Percentiles rank a stretch among this genome's conserved stretches.
phyloP scores from a whole-genome alignment of 2,113 vertebrate species.

The Tetrax tetrax region DNA sequence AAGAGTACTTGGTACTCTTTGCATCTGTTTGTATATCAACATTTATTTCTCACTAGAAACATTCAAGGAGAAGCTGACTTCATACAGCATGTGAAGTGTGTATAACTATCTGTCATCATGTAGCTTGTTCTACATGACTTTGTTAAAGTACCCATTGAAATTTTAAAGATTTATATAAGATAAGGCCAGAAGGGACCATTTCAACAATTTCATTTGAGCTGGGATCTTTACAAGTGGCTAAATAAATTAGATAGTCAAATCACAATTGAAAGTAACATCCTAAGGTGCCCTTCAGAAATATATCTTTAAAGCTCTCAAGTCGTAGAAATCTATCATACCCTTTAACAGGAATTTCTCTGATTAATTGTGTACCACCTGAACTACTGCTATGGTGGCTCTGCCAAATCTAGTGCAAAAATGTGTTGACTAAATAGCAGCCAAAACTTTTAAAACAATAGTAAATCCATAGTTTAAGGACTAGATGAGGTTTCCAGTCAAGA shows the following conservation, averaged over 20 bases:
- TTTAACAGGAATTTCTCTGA: not conserved
- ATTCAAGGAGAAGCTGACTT: not conserved
- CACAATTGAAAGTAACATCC: not conserved
- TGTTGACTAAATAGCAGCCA: not conserved
- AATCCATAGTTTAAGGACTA: constrained; percentile 27
- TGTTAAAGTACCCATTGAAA: not conserved
- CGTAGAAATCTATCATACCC: not conserved
- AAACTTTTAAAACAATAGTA: not conserved
- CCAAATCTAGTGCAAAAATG: not conserved
- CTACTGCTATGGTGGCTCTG: not conserved
- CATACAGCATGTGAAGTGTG: not conserved
- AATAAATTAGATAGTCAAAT: constrained; percentile 3
- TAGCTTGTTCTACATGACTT: not conserved
- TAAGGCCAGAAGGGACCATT: not conserved
- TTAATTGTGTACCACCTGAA: not conserved
- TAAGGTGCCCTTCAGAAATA: constrained; percentile 16
- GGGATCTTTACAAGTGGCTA: not conserved
- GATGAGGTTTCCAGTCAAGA: not conserved
- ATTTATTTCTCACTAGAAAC: not conserved
- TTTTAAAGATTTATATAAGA: not conserved
- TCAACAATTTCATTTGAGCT: not conserved
- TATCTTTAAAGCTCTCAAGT: not conserved
- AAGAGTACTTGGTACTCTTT: not conserved
- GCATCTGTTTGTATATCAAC: not conserved
- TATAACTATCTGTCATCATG: not conserved